Evolutionary conservation across 2,113 vertebrate species (phyloP).

Genomic region (Limanda limanda): DNA sequence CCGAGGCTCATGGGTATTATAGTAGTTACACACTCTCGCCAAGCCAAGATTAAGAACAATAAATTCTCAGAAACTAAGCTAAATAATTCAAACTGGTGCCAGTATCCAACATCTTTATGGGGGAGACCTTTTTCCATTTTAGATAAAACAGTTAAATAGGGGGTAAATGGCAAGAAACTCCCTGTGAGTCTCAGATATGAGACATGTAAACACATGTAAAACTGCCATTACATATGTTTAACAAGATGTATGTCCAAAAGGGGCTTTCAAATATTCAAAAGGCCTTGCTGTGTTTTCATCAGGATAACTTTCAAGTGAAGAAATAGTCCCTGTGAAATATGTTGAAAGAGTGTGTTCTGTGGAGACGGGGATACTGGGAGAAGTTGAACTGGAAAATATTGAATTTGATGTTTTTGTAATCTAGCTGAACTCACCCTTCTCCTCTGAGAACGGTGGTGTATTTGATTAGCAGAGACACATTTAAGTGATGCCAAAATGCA

Average conservation of each 20-base stretch:
- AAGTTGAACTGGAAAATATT: background rate
- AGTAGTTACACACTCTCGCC: no score
- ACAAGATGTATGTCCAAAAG: background rate
- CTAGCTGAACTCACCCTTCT: background rate
- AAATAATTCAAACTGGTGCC: no score
- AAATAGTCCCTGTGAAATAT: background rate
- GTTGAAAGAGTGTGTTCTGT: background rate
- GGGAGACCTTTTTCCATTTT: no score
- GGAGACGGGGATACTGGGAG: background rate
- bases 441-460: background rate
- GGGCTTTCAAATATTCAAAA: background rate
- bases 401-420: background rate
- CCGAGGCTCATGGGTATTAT: no score
- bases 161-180: no score
- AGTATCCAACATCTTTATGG: no score
- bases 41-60: no score
- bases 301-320: background rate
- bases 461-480: slow-evolving; percentile 6
- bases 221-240: background rate
- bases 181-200: no score
- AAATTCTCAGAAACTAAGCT: no score
- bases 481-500: slow-evolving; percentile 7
- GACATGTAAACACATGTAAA: background rate
- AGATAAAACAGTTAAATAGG: no score
- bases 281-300: background rate